A percentile compares a stretch with the other conserved stretches of the same genome.
These are phyloP conservation scores for Saccostrea cuccullata DNA, from an alignment of 1,140 invertebrate species.

Conservation along the genomic window DNA sequence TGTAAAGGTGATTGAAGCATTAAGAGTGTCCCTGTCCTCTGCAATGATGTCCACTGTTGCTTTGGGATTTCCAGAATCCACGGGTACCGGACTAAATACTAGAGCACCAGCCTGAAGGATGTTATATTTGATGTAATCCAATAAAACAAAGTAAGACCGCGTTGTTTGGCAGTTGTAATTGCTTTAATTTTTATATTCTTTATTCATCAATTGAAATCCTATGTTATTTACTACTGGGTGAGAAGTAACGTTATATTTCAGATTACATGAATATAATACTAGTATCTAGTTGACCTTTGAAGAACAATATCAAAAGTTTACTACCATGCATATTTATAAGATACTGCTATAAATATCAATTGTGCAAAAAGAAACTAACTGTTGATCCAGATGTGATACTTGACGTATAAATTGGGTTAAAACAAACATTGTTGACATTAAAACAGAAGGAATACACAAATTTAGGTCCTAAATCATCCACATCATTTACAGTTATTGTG, in stretches of 20 bases:
- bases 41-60: constrained; percentile 33
- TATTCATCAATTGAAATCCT: too few species aligned
- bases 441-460: constrained; percentile 64
- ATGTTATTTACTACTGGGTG: too few species aligned
- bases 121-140: background rate
- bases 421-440: constrained; percentile 37
- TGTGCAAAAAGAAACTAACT: background rate
- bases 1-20: constrained; percentile 50
- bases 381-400: constrained; percentile 39
- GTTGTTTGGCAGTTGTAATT: background rate
- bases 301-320: too few species aligned
- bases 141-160: too few species aligned
- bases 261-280: too few species aligned
- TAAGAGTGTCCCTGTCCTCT: constrained; percentile 57
- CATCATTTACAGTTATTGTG: constrained; percentile 63
- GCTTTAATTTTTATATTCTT: background rate
- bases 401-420: constrained; percentile 60
- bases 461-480: constrained; percentile 67
- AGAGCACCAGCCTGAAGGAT: background rate
- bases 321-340: too few species aligned
- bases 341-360: too few species aligned
- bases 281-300: too few species aligned
- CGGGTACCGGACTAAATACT: background rate
- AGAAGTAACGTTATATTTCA: too few species aligned
- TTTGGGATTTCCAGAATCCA: background rate